phyloP scores from a whole-genome alignment of 2,797 vertebrate species.

The Eupleurogrammus muticus region DNA sequence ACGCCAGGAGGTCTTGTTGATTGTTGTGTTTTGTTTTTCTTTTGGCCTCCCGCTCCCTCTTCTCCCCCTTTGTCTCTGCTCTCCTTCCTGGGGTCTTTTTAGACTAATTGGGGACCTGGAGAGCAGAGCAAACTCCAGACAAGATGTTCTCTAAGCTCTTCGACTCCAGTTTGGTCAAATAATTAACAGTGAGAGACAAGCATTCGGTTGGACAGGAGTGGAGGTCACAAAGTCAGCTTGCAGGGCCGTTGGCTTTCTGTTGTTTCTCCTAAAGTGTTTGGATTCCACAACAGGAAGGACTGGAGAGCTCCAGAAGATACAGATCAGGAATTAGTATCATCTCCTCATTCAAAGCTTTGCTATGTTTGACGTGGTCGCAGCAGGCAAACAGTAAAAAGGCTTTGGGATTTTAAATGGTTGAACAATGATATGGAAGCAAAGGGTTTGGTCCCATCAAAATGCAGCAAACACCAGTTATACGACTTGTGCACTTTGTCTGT shows the following conservation, averaged over 20 bases:
- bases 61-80: constrained; percentile 70
- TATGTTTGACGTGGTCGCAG: constrained; percentile 32
- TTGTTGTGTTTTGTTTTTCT: constrained; percentile 80
- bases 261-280: constrained; percentile 67
- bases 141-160: constrained; percentile 68
- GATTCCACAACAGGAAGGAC: constrained; percentile 55
- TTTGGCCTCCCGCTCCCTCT: constrained; percentile 52
- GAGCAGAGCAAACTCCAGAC: constrained; percentile 73
- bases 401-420: constrained; percentile 7
- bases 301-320: constrained; percentile 33
- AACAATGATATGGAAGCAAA: background rate
- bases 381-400: background rate
- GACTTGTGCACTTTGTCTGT: background rate
- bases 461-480: background rate
- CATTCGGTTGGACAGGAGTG: constrained; percentile 62
- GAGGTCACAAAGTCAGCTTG: constrained; percentile 69
- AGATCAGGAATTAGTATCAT: constrained; percentile 43
- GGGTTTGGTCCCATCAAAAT: background rate
- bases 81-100: constrained; percentile 74
- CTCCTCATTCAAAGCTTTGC: constrained; percentile 27
- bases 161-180: constrained; percentile 82
- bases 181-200: constrained; percentile 71
- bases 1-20: constrained; percentile 78
- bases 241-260: constrained; percentile 63
- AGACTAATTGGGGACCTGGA: constrained; percentile 83